Percentiles rank a stretch among this genome's conserved stretches.
phyloP scores from a whole-genome alignment of 2,113 vertebrate genomes.

The Parus major region DNA sequence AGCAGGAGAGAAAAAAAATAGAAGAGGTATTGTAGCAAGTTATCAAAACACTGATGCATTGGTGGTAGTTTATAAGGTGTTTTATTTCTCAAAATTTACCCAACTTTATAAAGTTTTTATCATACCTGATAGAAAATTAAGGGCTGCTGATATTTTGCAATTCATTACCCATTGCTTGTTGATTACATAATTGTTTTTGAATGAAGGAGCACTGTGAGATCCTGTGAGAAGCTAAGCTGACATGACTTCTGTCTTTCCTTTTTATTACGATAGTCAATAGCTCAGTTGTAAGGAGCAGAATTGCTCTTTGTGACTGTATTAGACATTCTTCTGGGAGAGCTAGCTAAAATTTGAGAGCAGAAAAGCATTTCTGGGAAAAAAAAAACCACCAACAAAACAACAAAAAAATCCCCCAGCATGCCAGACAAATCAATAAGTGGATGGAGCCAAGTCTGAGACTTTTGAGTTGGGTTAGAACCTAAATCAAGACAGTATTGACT shows the following conservation, averaged over 20 bases:
- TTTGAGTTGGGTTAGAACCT: neutral
- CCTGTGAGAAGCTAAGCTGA: conserved; percentile 58
- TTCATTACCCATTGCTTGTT: conserved; percentile 61
- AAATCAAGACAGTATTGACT: neutral
- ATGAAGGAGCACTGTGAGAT: conserved; percentile 64
- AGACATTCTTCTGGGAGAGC: conserved; percentile 49
- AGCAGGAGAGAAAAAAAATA: conserved; percentile 9
- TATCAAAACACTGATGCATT: conserved; percentile 24
- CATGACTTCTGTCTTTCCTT: conserved; percentile 50
- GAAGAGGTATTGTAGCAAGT: conserved; percentile 50
- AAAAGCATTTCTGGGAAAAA: conserved; percentile 43
- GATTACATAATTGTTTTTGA: conserved; percentile 70
- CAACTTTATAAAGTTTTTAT: conserved; percentile 42
- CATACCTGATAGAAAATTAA: conserved; percentile 62
- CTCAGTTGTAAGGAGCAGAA: conserved; percentile 67
- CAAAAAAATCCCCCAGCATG: neutral
- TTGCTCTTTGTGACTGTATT: conserved; percentile 63
- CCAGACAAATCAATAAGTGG: conserved; percentile 32
- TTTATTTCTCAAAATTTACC: conserved; percentile 55
- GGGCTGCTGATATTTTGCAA: conserved; percentile 38
- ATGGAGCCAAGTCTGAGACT: neutral
- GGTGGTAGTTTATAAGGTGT: neutral
- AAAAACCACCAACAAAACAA: neutral
- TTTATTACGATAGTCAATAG: conserved; percentile 62
- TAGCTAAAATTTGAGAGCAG: conserved; percentile 42